Base-by-base conservation (phyloP, 2,797 vertebrate genomes). In the Danio tinwini region DNA sequence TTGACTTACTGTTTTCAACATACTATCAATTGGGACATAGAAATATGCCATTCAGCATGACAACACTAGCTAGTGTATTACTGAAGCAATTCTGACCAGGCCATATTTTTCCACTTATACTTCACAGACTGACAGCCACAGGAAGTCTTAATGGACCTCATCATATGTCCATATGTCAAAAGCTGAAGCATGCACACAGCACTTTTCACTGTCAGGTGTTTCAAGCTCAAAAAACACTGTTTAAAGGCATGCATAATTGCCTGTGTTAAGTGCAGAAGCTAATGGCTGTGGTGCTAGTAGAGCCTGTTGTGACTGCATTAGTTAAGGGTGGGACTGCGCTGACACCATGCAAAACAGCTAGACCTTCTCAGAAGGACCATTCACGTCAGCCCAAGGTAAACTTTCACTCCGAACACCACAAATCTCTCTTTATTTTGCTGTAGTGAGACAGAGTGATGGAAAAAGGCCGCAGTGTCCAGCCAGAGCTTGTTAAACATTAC, bases 401-500 rank as follows among this genome's bases (percentile, higher is more conserved):
- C 67, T 64, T 78, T 42, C 8, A 29, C 14, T 68, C 44, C 0
- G 40, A 45, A 74, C 47, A 37, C 63, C 44, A 78, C 68, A 78
- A 74, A 78, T 47, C 61, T 67, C 68, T 67, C 61, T 72, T 73
- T 78, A 73, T 78, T 65, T 61, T 4, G 17, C 16, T 67, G 37
- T 47, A 68, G 21, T 53, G 8, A 55, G 52, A 16, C 7, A 12
- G 45, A 49, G 17, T 37, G 13, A 79, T 62, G 81, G 64, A 75
- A 75, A 82, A 82, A 82, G 69, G 44, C 53, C 29, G 12, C 76
- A 56, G 39, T 74, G 76, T 82, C 55, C 62, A 78, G 69, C 72
- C 53, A 78, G 64, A 69, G 63, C 70, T 82, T 63, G 70, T 78
- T 82, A 82, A 82, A 82, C 63, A 78, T 82, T 82, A 82, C 61